Base-by-base conservation (phyloP, 2,113 vertebrate genomes). In the Puma concolor region DNA sequence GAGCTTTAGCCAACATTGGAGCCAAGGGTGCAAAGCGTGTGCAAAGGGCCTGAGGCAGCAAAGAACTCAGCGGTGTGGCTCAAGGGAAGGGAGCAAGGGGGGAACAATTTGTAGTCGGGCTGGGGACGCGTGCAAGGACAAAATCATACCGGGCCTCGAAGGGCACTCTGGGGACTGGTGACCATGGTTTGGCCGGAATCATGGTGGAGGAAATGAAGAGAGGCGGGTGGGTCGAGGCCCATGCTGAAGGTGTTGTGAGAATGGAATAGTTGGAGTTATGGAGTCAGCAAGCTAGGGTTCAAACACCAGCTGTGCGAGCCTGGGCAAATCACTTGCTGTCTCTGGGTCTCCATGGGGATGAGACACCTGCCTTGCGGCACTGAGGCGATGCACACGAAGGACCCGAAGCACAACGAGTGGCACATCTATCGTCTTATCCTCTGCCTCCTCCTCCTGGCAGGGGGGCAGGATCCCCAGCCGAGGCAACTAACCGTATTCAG, bases 311-410 rank as follows among this genome's bases (percentile, higher is more conserved):
- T 50, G 80, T n/a, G 74, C 19, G n/a, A 33, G 1, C 81, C 23
- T 16, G 41, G 4, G 66, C 57, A 19, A 29, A 2, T 13, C 5
- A 4, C 60, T 52, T 6, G 0, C 36, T 13, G 23, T 83, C 89
- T 76, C 82, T 13, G 52, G 23, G 79, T 72, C 80, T 48, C 63
- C 7, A 2, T 0, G 17, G 33, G 25, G 83, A 15, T 0, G 8
- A 67, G 3, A 12, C 5, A 0, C 63, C 50, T 9, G 77, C 66
- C 60, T 0, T 7, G 38, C 36, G 71, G 48, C 63, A 41, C 2
- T 3, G 23, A 31, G 3, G n/a, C 0, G 7, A 38, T 0, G 1
- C 5, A 0, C 4, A 0, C 0, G 5, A 8, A n/a, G 27, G 52
- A 11, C 27, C 52, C 0, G 3, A 3, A 4, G 41, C 4, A 11